Percentiles rank a stretch among this genome's conserved stretches.
phyloP scores from a whole-genome alignment of 2,113 vertebrate genomes.

The Sylvicapra grimmia region DNA sequence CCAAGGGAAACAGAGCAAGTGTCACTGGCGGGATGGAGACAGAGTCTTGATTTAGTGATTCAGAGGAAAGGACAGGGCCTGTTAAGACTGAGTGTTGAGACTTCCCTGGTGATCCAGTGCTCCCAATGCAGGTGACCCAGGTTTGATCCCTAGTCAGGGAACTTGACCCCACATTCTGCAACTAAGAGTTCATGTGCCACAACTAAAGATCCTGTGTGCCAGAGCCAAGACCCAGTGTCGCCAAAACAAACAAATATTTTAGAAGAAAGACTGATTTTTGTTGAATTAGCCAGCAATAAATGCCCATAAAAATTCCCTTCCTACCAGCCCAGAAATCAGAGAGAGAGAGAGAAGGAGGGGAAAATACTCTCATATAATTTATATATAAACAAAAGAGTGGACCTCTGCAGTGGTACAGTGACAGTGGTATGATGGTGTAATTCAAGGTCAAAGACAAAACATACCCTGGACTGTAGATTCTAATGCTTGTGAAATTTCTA shows the following conservation, averaged over 20 bases:
- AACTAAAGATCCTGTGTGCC: background rate
- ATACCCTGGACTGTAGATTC: background rate
- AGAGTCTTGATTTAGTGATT: background rate
- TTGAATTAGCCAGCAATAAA: background rate
- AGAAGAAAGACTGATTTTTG: background rate
- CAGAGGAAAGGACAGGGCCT: background rate
- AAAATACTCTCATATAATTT: background rate
- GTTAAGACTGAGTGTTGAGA: background rate
- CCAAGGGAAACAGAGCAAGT: background rate
- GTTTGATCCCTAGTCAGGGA: background rate
- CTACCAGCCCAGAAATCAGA: background rate
- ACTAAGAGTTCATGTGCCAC: background rate
- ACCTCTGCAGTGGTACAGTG: too few relatives aligned
- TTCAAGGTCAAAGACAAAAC: background rate
- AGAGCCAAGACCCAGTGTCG: background rate
- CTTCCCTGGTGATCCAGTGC: background rate
- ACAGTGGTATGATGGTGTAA: background rate
- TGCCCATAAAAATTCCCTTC: background rate
- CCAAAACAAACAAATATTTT: background rate
- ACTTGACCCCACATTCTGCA: background rate
- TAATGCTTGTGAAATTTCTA: background rate
- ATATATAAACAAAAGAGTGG: background rate
- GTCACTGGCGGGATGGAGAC: background rate
- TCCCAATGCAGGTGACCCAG: background rate
- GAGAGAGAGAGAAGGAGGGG: too few relatives aligned